Conservation (phyloP, 2,888 invertebrate genomes). For the Coremacera marginata region DNA sequence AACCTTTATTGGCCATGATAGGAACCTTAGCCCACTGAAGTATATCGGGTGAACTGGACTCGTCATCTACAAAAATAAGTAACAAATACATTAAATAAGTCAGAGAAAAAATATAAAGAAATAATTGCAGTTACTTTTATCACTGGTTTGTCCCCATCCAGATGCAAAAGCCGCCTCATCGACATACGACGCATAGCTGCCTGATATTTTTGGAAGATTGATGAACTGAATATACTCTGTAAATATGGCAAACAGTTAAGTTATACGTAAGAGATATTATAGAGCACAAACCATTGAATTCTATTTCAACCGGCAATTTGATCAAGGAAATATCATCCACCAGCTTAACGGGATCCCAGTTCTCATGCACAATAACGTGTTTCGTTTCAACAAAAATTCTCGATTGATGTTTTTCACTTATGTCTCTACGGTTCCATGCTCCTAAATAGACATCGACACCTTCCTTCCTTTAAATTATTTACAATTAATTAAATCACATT, state of each 20-base stretch:
- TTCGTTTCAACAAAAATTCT: conserved; percentile 51
- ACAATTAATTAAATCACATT: neutral
- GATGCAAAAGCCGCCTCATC: conserved; percentile 56
- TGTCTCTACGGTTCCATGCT: neutral
- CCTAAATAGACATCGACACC: neutral
- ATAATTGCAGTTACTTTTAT: conserved; percentile 21
- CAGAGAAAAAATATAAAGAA: neutral
- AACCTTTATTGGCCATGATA: conserved; percentile 54
- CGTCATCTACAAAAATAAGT: conserved; percentile 42
- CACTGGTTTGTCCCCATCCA: conserved; percentile 60
- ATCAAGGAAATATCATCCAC: conserved; percentile 70
- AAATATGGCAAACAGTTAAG: conserved; percentile 4
- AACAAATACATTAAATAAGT: neutral
- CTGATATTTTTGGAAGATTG: conserved; percentile 52
- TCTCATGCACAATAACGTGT: conserved; percentile 64
- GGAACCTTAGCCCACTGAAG: conserved; percentile 55
- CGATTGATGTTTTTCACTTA: conserved; percentile 54
- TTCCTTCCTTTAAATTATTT: neutral
- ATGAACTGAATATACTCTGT: conserved; percentile 54
- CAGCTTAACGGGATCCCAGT: conserved; percentile 59
- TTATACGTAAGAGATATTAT: neutral
- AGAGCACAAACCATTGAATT: conserved; percentile 61
- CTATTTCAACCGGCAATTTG: conserved; percentile 63
- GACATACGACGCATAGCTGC: conserved; percentile 48
- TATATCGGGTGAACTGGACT: conserved; percentile 50